Evolutionary conservation across 2,113 vertebrate species (phyloP).

Genomic region (Copsychus sechellarum): DNA sequence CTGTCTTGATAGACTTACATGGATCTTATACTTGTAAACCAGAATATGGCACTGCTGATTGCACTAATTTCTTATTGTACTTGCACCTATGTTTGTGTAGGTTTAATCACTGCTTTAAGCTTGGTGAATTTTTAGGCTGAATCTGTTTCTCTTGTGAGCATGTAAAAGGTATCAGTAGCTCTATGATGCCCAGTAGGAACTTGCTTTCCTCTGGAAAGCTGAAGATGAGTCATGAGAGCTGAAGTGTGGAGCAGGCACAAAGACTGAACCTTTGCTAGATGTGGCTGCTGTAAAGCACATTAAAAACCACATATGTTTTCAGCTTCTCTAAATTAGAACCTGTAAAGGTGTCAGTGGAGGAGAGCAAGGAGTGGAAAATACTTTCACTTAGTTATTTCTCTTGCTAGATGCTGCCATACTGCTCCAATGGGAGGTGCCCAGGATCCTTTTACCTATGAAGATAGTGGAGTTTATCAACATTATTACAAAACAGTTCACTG

Average conservation of each 20-base stretch:
- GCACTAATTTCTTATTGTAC: background rate
- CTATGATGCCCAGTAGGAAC: background rate
- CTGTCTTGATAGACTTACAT: background rate
- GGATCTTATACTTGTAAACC: background rate
- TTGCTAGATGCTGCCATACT: background rate
- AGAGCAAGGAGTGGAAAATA: background rate
- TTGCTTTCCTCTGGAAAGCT: background rate
- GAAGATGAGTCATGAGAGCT: background rate
- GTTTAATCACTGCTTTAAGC: background rate
- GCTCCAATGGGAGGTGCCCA: background rate
- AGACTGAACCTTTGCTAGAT: background rate
- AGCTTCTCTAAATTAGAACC: background rate
- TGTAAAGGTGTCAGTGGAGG: background rate
- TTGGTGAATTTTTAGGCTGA: background rate
- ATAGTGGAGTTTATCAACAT: background rate
- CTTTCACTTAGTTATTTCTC: background rate
- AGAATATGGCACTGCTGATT: background rate
- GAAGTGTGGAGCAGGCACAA: background rate
- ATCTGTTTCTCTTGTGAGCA: background rate
- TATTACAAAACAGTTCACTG: background rate
- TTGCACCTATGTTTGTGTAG: background rate
- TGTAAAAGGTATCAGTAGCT: background rate
- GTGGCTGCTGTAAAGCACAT: background rate
- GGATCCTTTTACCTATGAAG: background rate
- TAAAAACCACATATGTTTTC: background rate